phyloP scores from a whole-genome alignment of 2,113 vertebrate genomes.

The Paramisgurnus dabryanus region DNA sequence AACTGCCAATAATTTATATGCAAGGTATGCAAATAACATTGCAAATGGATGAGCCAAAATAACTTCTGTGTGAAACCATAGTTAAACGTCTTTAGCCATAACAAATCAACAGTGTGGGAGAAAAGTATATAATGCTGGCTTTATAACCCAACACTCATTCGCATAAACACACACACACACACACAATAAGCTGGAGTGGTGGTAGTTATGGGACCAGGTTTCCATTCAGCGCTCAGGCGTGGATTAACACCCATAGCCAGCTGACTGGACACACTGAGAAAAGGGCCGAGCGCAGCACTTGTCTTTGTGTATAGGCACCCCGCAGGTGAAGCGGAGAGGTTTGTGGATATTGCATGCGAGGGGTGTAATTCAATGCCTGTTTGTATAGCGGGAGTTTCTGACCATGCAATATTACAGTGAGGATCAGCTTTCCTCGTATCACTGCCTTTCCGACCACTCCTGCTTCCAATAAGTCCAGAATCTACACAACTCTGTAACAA shows the following conservation, averaged over 20 bases:
- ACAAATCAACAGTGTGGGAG: background rate
- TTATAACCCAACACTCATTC: constrained; percentile 6
- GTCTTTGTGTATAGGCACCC: constrained; percentile 41
- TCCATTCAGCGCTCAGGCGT: constrained; percentile 38
- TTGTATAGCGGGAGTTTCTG: background rate
- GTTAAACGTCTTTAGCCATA: constrained; percentile 24
- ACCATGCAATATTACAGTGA: constrained; percentile 6
- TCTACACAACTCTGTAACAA: background rate
- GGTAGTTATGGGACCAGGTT: constrained; percentile 21
- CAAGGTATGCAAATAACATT: constrained; percentile 62
- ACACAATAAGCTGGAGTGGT: constrained; percentile 20
- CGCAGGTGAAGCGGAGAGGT: constrained; percentile 1
- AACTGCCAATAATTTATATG: constrained; percentile 74
- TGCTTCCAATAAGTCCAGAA: background rate
- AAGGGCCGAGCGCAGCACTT: constrained; percentile 48
- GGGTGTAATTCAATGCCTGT: background rate
- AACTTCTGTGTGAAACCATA: constrained; percentile 24
- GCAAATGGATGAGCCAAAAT: constrained; percentile 55
- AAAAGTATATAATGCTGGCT: background rate
- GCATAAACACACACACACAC: constrained; percentile 8
- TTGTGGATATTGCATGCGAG: background rate
- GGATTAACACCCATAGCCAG: constrained; percentile 36
- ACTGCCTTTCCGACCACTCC: background rate
- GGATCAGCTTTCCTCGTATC: background rate
- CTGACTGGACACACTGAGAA: constrained; percentile 34